Evolutionary conservation across 64 coral and sea anemone species (phyloP), one percentile per base, ranked within the genome.

Genomic region (Montipora foliosa): DNA sequence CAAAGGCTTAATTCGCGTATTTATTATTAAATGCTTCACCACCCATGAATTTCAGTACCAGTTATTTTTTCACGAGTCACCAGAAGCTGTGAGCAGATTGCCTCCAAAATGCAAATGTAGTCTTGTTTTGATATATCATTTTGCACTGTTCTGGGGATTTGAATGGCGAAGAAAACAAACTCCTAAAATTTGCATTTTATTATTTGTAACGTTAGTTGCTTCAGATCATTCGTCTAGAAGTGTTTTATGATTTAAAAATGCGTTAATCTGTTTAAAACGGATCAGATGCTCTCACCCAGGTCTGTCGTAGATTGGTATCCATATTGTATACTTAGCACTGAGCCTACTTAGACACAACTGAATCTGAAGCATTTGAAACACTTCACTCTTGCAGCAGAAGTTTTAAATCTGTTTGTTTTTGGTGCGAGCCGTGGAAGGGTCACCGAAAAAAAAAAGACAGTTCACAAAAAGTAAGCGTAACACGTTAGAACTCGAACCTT

Each of bases 41-140:
- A 8, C n/a, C 8, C 7, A 22, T 37, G 37, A 0, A 8, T 74
- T 74, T 57, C 6, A 57, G 22, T 29, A 74, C 71, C n/a, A 29
- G 71, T 25, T 29, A 22, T 10, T 13, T 76, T 76, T 47, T 37
- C 37, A 37, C 37, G 37, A 37, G 37, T 37, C 37, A 37, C 37
- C 37, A 37, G 37, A 37, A 37, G 37, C 37, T 37, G 37, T 37
- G 37, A 37, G 15, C 10, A 46, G 11, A 13, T 5, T 0, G 55
- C 9, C 52, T 22, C 60, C 15, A 61, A 66, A 14, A 81, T 81
- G 79, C 53, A 81, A 62, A 81, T 81, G 0, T 6, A 24, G 68
- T 71, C 68, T 71, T 81, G 53, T 81, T 55, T 44, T 25, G 44
- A 82, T 45, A 14, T 7, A 78, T 44, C 64, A 82, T 44, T n/a